Evolutionary conservation across 2,888 invertebrate species (phyloP), one percentile per base, ranked within the genome.

Genomic region (Andrena bicolor): DNA sequence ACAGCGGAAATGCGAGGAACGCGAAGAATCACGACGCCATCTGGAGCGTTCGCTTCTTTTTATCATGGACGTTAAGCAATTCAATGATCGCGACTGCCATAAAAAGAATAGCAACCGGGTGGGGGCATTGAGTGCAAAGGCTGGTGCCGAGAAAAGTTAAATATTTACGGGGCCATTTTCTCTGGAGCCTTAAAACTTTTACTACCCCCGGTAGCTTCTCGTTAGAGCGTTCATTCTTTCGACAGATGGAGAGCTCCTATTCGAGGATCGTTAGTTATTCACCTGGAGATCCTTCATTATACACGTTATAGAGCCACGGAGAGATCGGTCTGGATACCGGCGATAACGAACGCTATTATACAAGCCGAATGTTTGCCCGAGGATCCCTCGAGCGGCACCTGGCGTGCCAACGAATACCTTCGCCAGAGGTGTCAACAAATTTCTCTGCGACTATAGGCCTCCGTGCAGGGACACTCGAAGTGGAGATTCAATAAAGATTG

Each of bases 241-340:
- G 10, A 60, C 41, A 41, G 61, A 71, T 49, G 77, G 48, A 35
- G 61, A 64, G 72, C 66, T 56, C 23, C 10, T 20, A 32, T 53
- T 70, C 35, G 49, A 60, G 60, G 69, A 60, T 76, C 70, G 58
- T 60, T 76, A 76, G 76, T 79, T 79, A 79, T 79, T 49, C 58
- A 3, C 20, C 20, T 23, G 13, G 49, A 58, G 35, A 35, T 41
- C 41, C 41, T 48, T 28, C 28, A 35, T 68, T 68, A 60, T 49
- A 26, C 51, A 35, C 58, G 8, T 16, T 5, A n/a, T 1, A 1
- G 1, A 7, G 13, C 8, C 35, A 16, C 1, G 8, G 13, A 35
- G 35, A 58, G 30, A 58, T 66, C 28, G 51, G 0, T 28, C 2
- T 23, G 28, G 20, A 32, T 51, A 5, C 20, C 2, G 13, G 5